phyloP scores from a whole-genome alignment of 2,797 vertebrate species.

The Micropoecilia bifurca region DNA sequence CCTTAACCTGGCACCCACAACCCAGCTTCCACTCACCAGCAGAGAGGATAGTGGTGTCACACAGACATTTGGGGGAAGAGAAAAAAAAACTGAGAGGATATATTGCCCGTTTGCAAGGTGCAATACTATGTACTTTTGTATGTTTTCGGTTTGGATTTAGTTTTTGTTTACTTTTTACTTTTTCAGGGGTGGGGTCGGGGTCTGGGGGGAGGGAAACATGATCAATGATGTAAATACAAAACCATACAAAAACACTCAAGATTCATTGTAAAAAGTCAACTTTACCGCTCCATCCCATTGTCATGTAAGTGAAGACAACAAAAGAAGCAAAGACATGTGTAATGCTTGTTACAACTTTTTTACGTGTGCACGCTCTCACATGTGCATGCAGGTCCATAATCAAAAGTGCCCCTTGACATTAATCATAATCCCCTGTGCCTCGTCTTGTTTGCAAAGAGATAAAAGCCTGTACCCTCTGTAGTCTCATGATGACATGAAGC shows the following conservation, averaged over 20 bases:
- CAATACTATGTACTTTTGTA: slow-evolving; percentile 80
- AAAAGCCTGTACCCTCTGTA: slow-evolving; percentile 34
- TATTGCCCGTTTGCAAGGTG: slow-evolving; percentile 84
- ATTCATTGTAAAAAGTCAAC: slow-evolving; percentile 59
- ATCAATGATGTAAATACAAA: slow-evolving; percentile 83
- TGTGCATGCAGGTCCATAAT: slow-evolving; percentile 71
- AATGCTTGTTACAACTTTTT: slow-evolving; percentile 67
- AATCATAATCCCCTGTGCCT: slow-evolving; percentile 75
- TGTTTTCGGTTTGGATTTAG: slow-evolving; percentile 75
- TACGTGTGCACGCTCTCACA: slow-evolving; percentile 73
- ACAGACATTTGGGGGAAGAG: slow-evolving; percentile 57
- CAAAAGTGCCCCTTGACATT: slow-evolving; percentile 78
- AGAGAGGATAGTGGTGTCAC: slow-evolving; percentile 81
- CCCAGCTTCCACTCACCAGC: slow-evolving; percentile 88
- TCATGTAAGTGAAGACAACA: slow-evolving; percentile 59
- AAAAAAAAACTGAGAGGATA: slow-evolving; percentile 75
- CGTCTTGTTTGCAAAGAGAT: slow-evolving; percentile 74
- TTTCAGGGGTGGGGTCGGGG: slow-evolving; percentile 11
- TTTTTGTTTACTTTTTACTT: slow-evolving; percentile 56
- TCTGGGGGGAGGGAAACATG: slow-evolving; percentile 66
- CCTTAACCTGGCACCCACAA: slow-evolving; percentile 76
- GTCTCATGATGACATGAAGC: slow-evolving; percentile 28
- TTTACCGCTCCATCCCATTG: slow-evolving; percentile 62
- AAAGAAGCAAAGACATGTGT: slow-evolving; percentile 59
- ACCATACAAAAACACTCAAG: slow-evolving; percentile 70